Evolutionary conservation across 2,113 vertebrate species (phyloP).

Genomic region (Lathamus discolor): DNA sequence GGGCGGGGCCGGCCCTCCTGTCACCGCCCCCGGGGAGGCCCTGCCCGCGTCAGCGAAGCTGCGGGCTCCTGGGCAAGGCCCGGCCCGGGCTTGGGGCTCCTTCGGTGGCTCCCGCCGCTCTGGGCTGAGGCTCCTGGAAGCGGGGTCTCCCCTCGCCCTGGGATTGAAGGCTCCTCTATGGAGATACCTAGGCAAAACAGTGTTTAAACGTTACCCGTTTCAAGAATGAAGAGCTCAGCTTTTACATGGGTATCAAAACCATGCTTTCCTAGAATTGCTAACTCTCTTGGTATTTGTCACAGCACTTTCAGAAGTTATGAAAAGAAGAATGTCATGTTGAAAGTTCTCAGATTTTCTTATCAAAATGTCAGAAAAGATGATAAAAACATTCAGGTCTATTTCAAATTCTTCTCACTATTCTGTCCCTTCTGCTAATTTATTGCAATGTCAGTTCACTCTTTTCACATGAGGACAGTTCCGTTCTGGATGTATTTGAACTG

Average conservation of each 20-base stretch:
- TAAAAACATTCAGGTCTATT: neutral
- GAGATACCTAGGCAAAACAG: neutral
- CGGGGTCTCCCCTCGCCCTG: neutral
- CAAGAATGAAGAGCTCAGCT: neutral
- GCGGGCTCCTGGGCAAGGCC: too few relatives aligned
- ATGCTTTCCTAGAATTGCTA: neutral
- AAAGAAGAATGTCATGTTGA: neutral
- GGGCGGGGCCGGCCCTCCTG: too few relatives aligned
- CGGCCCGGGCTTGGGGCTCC: too few relatives aligned
- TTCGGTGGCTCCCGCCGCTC: too few relatives aligned
- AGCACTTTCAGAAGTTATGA: neutral
- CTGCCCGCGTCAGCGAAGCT: too few relatives aligned
- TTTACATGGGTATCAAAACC: neutral
- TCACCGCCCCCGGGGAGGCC: too few relatives aligned
- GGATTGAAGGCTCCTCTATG: neutral
- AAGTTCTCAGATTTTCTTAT: neutral
- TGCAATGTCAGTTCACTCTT: neutral
- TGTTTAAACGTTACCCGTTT: neutral
- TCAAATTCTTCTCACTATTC: neutral
- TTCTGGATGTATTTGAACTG: neutral
- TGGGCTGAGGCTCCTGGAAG: too few relatives aligned
- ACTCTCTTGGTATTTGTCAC: neutral
- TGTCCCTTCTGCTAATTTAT: neutral
- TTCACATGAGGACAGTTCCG: neutral
- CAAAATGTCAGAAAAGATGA: neutral